Base-by-base conservation (phyloP, 2,888 invertebrate species). In the Epirrhoe tristata region DNA sequence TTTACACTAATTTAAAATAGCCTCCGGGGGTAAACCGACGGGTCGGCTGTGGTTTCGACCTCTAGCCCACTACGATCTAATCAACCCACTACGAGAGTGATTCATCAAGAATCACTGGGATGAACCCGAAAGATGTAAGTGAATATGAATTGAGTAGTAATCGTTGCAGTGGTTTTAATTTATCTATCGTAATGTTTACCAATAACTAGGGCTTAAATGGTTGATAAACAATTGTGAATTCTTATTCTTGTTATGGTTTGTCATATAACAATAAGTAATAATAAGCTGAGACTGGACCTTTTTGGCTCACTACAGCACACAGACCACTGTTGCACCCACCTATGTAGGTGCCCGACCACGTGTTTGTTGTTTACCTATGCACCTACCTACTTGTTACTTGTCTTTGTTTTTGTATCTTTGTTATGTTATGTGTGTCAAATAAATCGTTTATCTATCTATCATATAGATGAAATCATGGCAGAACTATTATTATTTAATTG, bases 1-100 rank as follows among this genome's bases (percentile, higher is more conserved):
- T 55, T 55, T 34, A 59, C 59, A 52, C 59, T 51, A 52, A 59
- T 52, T 59, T 59, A 59, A 52, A 58, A 58, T 58, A 58, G 58
- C 17, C 32, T 51, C 34, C n/a, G n/a, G 39, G 58, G 52, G 39
- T 39, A 31, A 39, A 48, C 61, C 46, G 24, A 53, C 53, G 39
- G 52, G 43, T 53, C 43, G 60, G 32, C 32, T 54, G 60, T 46
- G 60, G 60, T 60, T 60, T 54, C 46, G 46, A 60, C 60, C 60
- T 53, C 32, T 17, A 60, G 10, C n/a, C 16, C 32, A 17, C 53
- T 60, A 34, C 53, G 36, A 36, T 32, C 54, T 55, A 61, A 61
- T 61, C 55, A 55, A 55, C 39, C 52, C 14, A 48, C 34, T 7
- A 54, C 32, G 6, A 48, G 48, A 48, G 48, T 48, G 14, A 14